phyloP scores from a whole-genome alignment of 1,140 invertebrate species.

The Zaprionus vittiger region DNA sequence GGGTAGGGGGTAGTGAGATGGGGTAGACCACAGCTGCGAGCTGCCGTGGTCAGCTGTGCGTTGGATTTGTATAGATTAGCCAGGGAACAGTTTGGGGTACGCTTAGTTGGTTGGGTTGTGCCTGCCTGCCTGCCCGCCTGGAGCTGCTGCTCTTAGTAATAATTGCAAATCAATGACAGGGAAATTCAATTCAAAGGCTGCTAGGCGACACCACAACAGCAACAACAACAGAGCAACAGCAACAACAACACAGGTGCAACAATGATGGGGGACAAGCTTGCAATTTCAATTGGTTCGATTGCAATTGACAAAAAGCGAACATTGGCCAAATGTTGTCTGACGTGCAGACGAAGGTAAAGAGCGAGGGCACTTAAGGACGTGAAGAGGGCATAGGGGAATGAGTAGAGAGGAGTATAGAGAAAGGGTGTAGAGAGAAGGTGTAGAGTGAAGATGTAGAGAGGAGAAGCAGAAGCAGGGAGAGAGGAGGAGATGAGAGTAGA shows the following conservation, averaged over 20 bases:
- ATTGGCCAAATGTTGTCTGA: slow-evolving; percentile 36
- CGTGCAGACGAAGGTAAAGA: background rate
- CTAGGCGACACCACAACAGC: slow-evolving; percentile 42
- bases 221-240: slow-evolving; percentile 18
- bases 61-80: slow-evolving; percentile 53
- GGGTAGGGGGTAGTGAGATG: no score
- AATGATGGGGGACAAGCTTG: slow-evolving; percentile 19
- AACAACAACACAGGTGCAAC: slow-evolving; percentile 11
- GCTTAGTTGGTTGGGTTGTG: background rate
- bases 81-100: slow-evolving; percentile 33
- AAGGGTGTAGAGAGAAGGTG: background rate
- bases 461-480: background rate
- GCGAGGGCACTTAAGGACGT: background rate
- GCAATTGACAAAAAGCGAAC: slow-evolving; percentile 56
- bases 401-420: background rate
- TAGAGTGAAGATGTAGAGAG: background rate
- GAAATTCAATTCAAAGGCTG: slow-evolving; percentile 61
- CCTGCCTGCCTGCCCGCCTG: slow-evolving; percentile 9
- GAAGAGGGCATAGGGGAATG: background rate
- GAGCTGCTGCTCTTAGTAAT: slow-evolving; percentile 52
- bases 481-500: background rate
- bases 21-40: slow-evolving; percentile 4
- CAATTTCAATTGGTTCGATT: slow-evolving; percentile 66
- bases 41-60: slow-evolving; percentile 32
- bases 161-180: slow-evolving; percentile 75